phyloP scores from a whole-genome alignment of 37 sponge, comb jelly and placozoan genomes.

The Lycopodina hypogea region DNA sequence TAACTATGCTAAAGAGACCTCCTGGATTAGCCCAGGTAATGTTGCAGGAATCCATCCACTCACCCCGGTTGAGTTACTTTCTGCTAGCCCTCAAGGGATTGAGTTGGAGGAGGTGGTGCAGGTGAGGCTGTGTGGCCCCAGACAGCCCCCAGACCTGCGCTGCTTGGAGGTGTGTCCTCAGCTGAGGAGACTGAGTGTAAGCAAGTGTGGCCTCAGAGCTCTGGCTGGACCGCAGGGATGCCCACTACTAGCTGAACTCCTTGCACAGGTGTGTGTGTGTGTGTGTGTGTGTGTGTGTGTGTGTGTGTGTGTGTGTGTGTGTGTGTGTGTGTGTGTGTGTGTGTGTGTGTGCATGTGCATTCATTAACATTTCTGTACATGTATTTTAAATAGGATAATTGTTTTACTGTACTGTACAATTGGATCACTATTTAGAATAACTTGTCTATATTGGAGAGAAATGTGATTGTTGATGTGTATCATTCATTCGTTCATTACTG shows the following conservation, averaged over 20 bases:
- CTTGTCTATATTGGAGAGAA: no score
- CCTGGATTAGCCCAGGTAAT: not conserved
- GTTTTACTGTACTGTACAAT: no score
- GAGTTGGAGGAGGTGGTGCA: constrained; percentile 6
- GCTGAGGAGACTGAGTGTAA: constrained; percentile 3
- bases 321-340: no score
- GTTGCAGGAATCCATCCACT: not conserved
- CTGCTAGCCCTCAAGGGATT: constrained; percentile 28
- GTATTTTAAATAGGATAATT: no score
- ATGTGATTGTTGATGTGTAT: no score
- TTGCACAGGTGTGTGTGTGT: constrained; percentile 12
- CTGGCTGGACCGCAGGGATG: not conserved
- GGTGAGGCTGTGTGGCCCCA: constrained; percentile 12
- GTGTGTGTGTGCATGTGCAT: no score
- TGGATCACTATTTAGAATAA: no score
- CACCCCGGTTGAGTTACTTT: constrained; percentile 20
- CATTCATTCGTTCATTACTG: no score
- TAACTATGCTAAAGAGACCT: no score
- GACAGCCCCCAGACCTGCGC: constrained; percentile 11
- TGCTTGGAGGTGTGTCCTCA: constrained; percentile 28
- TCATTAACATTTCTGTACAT: no score
- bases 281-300: not conserved
- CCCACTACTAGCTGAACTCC: constrained; percentile 20
- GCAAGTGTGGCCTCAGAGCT: constrained; percentile 14
- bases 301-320: not conserved